Evolutionary conservation across 2,797 vertebrate genomes (phyloP).

Genomic region (Cossypha caffra): DNA sequence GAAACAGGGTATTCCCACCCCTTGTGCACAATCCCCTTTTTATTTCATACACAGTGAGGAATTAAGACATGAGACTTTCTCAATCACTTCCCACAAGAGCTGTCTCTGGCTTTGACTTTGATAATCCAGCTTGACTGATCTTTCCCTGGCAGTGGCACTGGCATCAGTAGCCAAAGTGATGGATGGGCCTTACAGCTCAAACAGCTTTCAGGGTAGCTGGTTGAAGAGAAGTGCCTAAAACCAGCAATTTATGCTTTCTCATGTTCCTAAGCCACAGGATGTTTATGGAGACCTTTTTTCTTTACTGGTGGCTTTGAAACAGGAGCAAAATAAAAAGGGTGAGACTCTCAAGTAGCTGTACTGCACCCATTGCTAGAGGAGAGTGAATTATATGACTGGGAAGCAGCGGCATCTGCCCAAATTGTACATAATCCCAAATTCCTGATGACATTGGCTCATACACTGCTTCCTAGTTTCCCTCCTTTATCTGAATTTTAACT

Average conservation of each 20-base stretch:
- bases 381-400: neutral
- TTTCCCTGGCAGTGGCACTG: neutral
- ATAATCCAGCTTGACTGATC: constrained; percentile 20
- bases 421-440: neutral
- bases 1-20: constrained; percentile 32
- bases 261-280: neutral
- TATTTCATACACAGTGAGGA: neutral
- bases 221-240: neutral
- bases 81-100: constrained; percentile 11
- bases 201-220: neutral
- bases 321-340: neutral
- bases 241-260: neutral
- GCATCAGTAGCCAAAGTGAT: neutral
- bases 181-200: neutral
- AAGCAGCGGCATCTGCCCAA: fast-evolving
- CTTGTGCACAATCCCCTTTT: neutral
- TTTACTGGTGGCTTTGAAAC: neutral
- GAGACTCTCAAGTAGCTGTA: neutral
- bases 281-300: neutral
- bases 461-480: neutral
- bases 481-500: neutral
- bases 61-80: constrained; percentile 16
- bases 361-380: neutral
- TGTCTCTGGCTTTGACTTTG: constrained; percentile 19
- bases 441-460: neutral